Base-by-base conservation (phyloP, 2,888 invertebrate species). In the Lymantria dispar region DNA sequence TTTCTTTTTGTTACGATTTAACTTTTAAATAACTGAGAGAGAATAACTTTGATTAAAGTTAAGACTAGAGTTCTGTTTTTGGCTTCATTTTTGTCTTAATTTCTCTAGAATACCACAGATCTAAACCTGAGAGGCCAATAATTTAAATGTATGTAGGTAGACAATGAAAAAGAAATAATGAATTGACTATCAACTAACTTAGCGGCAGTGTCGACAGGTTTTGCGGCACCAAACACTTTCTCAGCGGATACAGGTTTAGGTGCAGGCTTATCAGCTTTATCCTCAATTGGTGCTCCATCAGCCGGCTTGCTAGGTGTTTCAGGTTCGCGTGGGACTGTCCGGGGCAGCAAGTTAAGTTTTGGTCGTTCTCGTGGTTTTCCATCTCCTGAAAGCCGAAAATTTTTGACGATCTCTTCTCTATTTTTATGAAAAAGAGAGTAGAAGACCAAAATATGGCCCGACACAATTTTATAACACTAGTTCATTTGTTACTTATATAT, bases 171-270 rank as follows among this genome's bases (percentile, higher is more conserved):
- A 43, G 15, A n/a, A n/a, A 7, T 5, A 33, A 10, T 33, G 33
- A 33, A 3, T 33, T 33, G 10, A 10, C 8, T 33, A 5, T 7
- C 22, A 22, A 70, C 83, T 81, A 42, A 92, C 91, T 96, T 94
- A 43, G 97, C 95, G 47, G 97, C 95, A 1, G 98, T 99, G 79
- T 98, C 98, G 0, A 99, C 98, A 0, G 98, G 98, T 79, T 96
- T 97, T 13, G 98, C 98, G 31, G 94, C 95, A n/a, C 98, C 98
- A 80, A 98, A 98, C 64, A 98, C 98, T 51, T 95, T 96, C 43
- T 94, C 93, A 0, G 95, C 92, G 1, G 94, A 87, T 46, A 92
- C 92, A 9, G 93, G 92, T 48, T 91, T 81, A n/a, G 92, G 79
- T 37, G 85, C 76, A 66, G 62, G 80, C 48, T 82, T 81, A 1